Evolutionary conservation across 2,113 vertebrate genomes (phyloP).

Genomic region (Cheilinus undulatus): DNA sequence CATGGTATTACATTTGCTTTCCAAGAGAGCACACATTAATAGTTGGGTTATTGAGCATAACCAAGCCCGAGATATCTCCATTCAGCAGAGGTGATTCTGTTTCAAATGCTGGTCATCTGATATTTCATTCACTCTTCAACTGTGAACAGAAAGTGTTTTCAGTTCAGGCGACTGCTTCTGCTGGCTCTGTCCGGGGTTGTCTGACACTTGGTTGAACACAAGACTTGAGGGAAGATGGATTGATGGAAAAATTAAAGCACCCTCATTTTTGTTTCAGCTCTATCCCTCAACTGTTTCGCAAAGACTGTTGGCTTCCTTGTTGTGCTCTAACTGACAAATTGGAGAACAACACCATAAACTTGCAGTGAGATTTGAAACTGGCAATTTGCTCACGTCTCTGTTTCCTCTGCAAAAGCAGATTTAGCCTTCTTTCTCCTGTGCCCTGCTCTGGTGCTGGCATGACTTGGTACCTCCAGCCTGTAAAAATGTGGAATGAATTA

Average conservation of each 20-base stretch:
- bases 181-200: slow-evolving; percentile 16
- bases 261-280: slow-evolving; percentile 32
- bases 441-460: slow-evolving; percentile 58
- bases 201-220: slow-evolving; percentile 39
- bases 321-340: slow-evolving; percentile 61
- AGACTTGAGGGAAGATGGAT: slow-evolving; percentile 44
- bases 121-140: slow-evolving; percentile 42
- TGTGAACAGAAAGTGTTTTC: slow-evolving; percentile 49
- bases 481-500: slow-evolving; percentile 72
- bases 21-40: slow-evolving; percentile 72
- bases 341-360: slow-evolving; percentile 65
- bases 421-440: slow-evolving; percentile 35
- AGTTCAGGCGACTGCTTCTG: slow-evolving; percentile 37
- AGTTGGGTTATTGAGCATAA: slow-evolving; percentile 75
- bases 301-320: slow-evolving; percentile 40
- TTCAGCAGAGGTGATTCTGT: slow-evolving; percentile 67
- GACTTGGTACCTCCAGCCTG: slow-evolving; percentile 43
- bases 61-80: slow-evolving; percentile 65
- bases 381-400: slow-evolving; percentile 47
- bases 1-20: slow-evolving; percentile 74
- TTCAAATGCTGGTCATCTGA: slow-evolving; percentile 57
- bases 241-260: slow-evolving; percentile 59
- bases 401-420: slow-evolving; percentile 62
- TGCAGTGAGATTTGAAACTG: slow-evolving; percentile 55
- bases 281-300: slow-evolving; percentile 34